Percentiles rank a stretch among this genome's conserved stretches.
Evolutionary conservation across 2,888 invertebrate species (phyloP).

Genomic region (Theodoxus fluviatilis): DNA sequence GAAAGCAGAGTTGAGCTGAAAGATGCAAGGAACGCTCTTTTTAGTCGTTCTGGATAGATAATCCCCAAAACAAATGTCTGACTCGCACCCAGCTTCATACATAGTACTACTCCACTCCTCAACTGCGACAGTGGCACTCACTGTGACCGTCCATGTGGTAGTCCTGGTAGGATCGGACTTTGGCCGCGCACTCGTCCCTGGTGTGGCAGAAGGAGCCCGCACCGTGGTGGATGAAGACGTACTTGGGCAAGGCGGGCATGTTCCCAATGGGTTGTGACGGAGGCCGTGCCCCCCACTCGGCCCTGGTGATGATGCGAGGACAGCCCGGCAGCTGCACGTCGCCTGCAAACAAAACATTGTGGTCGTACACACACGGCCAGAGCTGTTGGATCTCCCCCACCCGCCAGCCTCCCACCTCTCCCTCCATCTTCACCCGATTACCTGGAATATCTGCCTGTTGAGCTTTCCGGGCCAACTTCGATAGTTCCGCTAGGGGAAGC

Average conservation of each 20-base stretch:
- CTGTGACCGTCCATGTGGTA: slow-evolving; percentile 45
- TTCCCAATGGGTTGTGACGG: slow-evolving; percentile 30
- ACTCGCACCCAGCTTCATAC: too few relatives aligned
- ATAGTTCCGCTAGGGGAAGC: too few relatives aligned
- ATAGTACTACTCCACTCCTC: too few relatives aligned
- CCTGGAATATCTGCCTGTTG: background rate
- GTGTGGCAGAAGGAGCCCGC: slow-evolving; percentile 64
- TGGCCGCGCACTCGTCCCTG: slow-evolving; percentile 28
- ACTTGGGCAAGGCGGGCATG: slow-evolving; percentile 39
- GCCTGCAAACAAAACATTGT: background rate
- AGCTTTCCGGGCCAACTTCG: too few relatives aligned
- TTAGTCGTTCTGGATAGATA: too few relatives aligned
- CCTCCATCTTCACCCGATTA: background rate
- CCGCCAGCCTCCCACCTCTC: background rate
- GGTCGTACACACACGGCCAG: background rate
- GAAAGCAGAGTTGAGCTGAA: too few relatives aligned
- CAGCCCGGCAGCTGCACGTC: slow-evolving; percentile 18
- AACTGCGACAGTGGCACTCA: too few relatives aligned
- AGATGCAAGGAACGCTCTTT: too few relatives aligned
- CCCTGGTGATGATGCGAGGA: slow-evolving; percentile 42
- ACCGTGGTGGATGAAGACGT: slow-evolving; percentile 62
- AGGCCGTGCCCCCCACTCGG: slow-evolving; percentile 48
- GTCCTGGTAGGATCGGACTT: slow-evolving; percentile 39
- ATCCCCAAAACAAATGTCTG: too few relatives aligned
- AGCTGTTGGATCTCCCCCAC: background rate